These are phyloP conservation scores for Petrolisthes manimaculis DNA, from an alignment of 2,888 invertebrate species.

Conservation along the genomic window DNA sequence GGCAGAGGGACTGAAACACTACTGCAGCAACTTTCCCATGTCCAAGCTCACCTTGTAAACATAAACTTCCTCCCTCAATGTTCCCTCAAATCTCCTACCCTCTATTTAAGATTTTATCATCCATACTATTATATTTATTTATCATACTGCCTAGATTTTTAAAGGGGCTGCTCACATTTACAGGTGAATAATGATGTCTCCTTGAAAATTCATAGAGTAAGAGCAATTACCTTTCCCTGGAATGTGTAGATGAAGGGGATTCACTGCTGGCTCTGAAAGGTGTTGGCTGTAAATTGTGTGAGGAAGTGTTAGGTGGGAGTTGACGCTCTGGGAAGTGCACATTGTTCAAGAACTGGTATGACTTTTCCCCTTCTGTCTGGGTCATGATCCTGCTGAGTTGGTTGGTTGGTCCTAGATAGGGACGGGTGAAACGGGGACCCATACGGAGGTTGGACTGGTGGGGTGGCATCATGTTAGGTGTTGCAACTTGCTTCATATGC, in stretches of 20 bases:
- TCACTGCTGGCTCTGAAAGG: slow-evolving; percentile 32
- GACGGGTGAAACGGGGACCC: slow-evolving; percentile 26
- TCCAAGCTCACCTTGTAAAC: no score
- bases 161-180: no score
- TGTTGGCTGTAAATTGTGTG: slow-evolving; percentile 15
- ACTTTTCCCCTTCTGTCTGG: slow-evolving; percentile 50
- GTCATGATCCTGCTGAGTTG: slow-evolving; percentile 31
- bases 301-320: slow-evolving; percentile 32
- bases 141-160: no score
- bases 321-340: slow-evolving; percentile 61
- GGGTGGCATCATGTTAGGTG: slow-evolving; percentile 8
- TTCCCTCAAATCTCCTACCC: no score
- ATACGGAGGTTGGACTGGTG: slow-evolving; percentile 14
- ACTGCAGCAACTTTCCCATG: no score
- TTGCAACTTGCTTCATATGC: slow-evolving; percentile 35
- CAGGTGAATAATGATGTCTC: neutral
- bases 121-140: no score
- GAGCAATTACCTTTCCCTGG: slow-evolving; percentile 50
- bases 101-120: no score
- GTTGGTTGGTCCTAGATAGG: slow-evolving; percentile 21
- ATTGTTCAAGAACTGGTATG: slow-evolving; percentile 58
- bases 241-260: slow-evolving; percentile 45
- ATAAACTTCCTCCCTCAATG: no score
- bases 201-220: neutral
- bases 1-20: no score